Conservation (phyloP, 2,888 invertebrate species). For the Eutolmus rufibarbis region DNA sequence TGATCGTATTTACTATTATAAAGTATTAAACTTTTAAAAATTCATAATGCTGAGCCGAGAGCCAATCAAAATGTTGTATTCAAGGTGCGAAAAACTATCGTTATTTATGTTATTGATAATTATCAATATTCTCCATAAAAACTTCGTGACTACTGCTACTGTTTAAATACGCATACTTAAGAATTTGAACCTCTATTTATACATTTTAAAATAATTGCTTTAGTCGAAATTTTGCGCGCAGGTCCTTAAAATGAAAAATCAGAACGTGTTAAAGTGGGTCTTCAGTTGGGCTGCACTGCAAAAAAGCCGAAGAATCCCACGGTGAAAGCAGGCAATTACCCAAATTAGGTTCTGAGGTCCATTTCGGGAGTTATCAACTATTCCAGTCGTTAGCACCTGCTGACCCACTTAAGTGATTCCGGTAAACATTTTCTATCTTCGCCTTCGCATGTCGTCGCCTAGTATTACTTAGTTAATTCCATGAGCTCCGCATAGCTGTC, state of each 20-base stretch:
- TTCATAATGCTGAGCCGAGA: too few species aligned
- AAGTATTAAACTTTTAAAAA: too few species aligned
- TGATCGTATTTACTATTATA: too few species aligned
- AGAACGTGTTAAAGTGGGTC: not conserved
- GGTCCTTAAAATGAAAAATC: not conserved
- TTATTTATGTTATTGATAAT: too few species aligned
- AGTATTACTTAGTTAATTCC: not conserved
- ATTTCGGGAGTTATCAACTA: not conserved
- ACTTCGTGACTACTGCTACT: too few species aligned
- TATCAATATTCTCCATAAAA: too few species aligned
- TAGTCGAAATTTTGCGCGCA: not conserved
- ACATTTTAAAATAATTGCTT: too few species aligned
- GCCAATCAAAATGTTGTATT: too few species aligned
- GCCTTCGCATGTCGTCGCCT: not conserved
- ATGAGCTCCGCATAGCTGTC: not conserved
- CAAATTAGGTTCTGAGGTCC: not conserved
- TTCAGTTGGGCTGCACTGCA: not conserved
- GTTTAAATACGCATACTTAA: too few species aligned
- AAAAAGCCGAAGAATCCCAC: not conserved
- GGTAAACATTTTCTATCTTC: not conserved
- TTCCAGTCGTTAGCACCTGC: not conserved
- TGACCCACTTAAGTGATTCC: constrained; percentile 16
- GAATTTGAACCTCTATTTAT: too few species aligned
- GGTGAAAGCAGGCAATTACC: not conserved
- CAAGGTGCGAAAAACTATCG: too few species aligned